These are phyloP conservation scores for Pristionchus arcanus DNA, from an alignment of 2,888 invertebrate species.

Conservation along the genomic window DNA sequence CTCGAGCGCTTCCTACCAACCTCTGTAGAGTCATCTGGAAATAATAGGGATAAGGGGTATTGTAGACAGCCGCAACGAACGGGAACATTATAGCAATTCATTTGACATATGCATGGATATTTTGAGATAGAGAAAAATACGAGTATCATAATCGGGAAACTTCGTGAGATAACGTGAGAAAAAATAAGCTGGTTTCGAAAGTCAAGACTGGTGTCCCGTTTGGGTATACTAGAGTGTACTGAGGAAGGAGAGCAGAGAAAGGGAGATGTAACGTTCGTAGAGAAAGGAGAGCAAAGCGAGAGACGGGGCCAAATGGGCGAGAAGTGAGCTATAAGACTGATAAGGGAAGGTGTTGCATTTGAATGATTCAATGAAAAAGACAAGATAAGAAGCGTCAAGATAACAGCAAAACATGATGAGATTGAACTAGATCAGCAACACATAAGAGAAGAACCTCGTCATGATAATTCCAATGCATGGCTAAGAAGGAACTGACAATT, in stretches of 20 bases:
- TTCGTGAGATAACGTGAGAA: not conserved
- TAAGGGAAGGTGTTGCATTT: conserved; percentile 14
- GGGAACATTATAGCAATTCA: not conserved
- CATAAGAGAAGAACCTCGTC: not conserved
- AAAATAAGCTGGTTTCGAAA: not conserved
- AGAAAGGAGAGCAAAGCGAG: not conserved
- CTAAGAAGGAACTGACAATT: not conserved
- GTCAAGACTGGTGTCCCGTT: conserved; percentile 1
- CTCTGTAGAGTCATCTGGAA: conserved; percentile 55
- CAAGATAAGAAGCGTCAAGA: conserved; percentile 14
- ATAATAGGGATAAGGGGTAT: not conserved
- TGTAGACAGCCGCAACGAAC: not conserved
- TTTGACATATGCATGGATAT: not conserved
- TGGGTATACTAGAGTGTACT: conserved; percentile 9
- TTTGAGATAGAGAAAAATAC: not conserved
- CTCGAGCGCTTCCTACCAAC: conserved; percentile 46
- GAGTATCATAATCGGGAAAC: not conserved
- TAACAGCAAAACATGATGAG: conserved; percentile 40
- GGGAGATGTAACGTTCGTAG: conserved; percentile 43
- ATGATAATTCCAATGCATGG: not conserved
- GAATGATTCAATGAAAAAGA: conserved; percentile 34
- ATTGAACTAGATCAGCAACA: not conserved
- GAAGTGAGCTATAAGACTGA: conserved; percentile 38
- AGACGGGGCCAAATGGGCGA: not conserved
- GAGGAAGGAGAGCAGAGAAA: conserved; percentile 18